phyloP scores from a whole-genome alignment of 1,140 invertebrate genomes.

The Sarcophaga peregrina region DNA sequence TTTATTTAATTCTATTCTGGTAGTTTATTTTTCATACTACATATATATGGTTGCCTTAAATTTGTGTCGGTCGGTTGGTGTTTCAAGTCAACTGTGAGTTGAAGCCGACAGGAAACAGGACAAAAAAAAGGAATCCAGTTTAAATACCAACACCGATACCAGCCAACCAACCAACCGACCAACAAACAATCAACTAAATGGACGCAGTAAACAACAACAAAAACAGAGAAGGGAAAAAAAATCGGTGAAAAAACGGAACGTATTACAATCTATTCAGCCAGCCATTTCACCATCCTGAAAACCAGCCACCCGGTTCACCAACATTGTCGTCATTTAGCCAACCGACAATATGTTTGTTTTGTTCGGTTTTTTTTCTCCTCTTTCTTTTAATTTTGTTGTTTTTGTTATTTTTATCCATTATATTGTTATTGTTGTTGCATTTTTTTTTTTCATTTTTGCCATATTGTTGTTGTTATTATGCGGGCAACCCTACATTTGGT shows the following conservation, averaged over 20 bases:
- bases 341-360: slow-evolving; percentile 8
- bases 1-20: not conserved
- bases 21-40: not conserved
- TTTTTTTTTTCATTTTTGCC: too few species aligned
- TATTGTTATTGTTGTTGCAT: not conserved
- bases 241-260: not conserved
- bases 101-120: not conserved
- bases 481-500: slow-evolving; percentile 17
- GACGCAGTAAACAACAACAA: not conserved
- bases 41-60: not conserved
- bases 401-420: not conserved
- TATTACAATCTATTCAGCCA: not conserved
- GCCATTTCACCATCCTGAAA: slow-evolving; percentile 1
- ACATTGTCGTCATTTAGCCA: slow-evolving; percentile 21
- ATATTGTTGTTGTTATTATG: slow-evolving; percentile 2
- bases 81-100: slow-evolving; percentile 15
- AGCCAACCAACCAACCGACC: not conserved
- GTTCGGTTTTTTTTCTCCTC: not conserved
- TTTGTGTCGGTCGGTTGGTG: not conserved
- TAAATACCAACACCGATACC: slow-evolving; percentile 8
- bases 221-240: not conserved
- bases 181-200: slow-evolving; percentile 16
- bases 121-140: not conserved
- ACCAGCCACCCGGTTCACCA: slow-evolving; percentile 8
- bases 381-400: not conserved